phyloP scores from a whole-genome alignment of 1,140 invertebrate species.

The Drosophila prosaltans region DNA sequence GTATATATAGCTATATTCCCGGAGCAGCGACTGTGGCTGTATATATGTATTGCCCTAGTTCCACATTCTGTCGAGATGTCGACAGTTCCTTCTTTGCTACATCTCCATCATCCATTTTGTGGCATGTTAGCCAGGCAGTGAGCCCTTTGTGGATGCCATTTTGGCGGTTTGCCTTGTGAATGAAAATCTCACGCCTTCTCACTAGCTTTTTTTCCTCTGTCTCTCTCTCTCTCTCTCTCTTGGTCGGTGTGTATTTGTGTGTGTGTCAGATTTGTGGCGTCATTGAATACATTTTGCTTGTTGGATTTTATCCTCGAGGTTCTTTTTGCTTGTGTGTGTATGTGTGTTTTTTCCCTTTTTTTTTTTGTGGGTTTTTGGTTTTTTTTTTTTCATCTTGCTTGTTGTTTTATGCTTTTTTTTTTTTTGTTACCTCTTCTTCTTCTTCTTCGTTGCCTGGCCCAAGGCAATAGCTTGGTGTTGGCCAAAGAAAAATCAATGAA shows the following conservation, averaged over 20 bases:
- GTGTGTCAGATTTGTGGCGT: constrained; percentile 45
- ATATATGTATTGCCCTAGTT: constrained; percentile 60
- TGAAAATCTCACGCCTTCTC: constrained; percentile 50
- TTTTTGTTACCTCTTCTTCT: constrained; percentile 21
- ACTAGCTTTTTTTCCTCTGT: constrained; percentile 2
- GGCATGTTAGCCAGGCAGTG: constrained; percentile 19
- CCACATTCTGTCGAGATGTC: constrained; percentile 45
- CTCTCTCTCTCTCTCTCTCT: background rate
- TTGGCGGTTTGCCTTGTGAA: constrained; percentile 67
- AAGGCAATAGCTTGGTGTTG: constrained; percentile 30
- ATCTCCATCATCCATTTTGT: background rate
- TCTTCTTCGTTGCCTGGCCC: constrained; percentile 14
- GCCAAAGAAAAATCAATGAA: constrained; percentile 62
- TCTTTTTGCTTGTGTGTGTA: constrained; percentile 18
- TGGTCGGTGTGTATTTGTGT: too few relatives aligned
- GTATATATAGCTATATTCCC: constrained; percentile 16
- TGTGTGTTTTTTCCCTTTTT: too few relatives aligned
- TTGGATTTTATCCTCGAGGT: constrained; percentile 44
- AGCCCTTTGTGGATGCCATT: constrained; percentile 64
- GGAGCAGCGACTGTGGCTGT: constrained; percentile 37
- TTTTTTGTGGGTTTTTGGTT: constrained; percentile 17
- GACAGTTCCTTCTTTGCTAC: background rate
- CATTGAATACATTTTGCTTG: constrained; percentile 51
- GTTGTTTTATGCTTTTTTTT: background rate
- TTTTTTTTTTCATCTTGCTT: background rate